A percentile compares a stretch with the other conserved stretches of the same genome.
These are phyloP conservation scores for Vimba vimba DNA, from an alignment of 2,113 vertebrate genomes.

Conservation along the genomic window DNA sequence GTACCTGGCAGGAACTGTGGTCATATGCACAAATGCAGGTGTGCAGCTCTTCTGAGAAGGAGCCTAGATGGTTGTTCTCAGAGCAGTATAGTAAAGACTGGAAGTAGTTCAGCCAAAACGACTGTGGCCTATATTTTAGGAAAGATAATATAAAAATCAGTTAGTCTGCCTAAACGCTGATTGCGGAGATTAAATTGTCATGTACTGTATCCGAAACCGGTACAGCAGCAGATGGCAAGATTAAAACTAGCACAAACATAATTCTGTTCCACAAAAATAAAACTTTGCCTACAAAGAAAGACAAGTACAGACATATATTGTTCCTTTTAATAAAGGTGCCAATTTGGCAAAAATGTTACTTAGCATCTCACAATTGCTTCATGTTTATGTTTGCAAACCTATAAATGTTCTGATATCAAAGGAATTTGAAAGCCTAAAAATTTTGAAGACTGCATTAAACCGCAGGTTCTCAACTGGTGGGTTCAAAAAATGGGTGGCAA, in stretches of 20 bases:
- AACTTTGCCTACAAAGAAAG: too few relatives aligned
- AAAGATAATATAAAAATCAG: conserved; percentile 38
- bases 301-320: neutral
- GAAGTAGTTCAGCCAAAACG: conserved; percentile 91
- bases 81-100: conserved; percentile 97
- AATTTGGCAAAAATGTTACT: neutral
- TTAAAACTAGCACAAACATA: conserved; percentile 19
- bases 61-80: conserved; percentile 92
- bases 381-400: neutral
- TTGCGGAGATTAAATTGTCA: conserved; percentile 4
- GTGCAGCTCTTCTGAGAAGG: conserved; percentile 91
- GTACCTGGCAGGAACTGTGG: conserved; percentile 84
- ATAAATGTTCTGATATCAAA: neutral
- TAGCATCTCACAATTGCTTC: neutral
- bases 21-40: conserved; percentile 90
- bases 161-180: neutral
- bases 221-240: conserved; percentile 22
- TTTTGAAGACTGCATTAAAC: neutral
- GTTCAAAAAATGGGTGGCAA: neutral
- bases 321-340: neutral
- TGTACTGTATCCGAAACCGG: neutral
- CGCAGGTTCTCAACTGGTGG: neutral
- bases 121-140: conserved; percentile 79
- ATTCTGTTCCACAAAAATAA: neutral
- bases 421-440: neutral